Conservation (phyloP, 2,797 vertebrate genomes). For the Gymnoscopelus braueri region DNA sequence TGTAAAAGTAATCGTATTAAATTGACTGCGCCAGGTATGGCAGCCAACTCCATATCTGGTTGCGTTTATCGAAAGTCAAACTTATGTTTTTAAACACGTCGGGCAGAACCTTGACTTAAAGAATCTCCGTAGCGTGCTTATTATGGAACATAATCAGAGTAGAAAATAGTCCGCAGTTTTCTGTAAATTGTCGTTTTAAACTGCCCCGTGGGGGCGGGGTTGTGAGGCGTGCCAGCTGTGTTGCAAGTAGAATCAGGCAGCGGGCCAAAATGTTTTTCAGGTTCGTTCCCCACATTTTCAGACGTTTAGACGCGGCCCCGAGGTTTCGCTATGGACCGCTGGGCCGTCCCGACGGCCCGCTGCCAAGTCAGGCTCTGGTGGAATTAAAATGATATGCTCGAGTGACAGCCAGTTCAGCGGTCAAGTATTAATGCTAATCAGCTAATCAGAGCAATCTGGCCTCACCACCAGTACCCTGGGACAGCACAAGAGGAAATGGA, state of each 20-base stretch:
- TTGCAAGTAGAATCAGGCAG: constrained; percentile 41
- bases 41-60: constrained; percentile 57
- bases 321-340: constrained; percentile 33
- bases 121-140: constrained; percentile 44
- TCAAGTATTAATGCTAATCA: constrained; percentile 69
- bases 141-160: constrained; percentile 59
- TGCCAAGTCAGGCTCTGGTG: constrained; percentile 70
- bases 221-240: constrained; percentile 42
- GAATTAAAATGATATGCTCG: constrained; percentile 73
- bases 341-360: constrained; percentile 51
- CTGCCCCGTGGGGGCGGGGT: constrained; percentile 15
- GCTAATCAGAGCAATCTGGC: constrained; percentile 49
- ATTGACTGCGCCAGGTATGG: constrained; percentile 53
- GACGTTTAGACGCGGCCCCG: constrained; percentile 45
- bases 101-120: constrained; percentile 45
- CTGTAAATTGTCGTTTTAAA: constrained; percentile 36
- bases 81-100: constrained; percentile 55
- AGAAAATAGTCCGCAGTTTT: constrained; percentile 43
- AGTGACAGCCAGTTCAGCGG: constrained; percentile 50
- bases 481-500: constrained; percentile 41
- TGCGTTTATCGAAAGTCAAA: constrained; percentile 55
- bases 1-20: constrained; percentile 49
- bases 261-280: constrained; percentile 54
- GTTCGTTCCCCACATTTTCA: constrained; percentile 55
- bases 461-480: constrained; percentile 29